These are phyloP conservation scores for Dendrocopos noguchii DNA, from an alignment of 2,113 vertebrate genomes.

Conservation along the genomic window DNA sequence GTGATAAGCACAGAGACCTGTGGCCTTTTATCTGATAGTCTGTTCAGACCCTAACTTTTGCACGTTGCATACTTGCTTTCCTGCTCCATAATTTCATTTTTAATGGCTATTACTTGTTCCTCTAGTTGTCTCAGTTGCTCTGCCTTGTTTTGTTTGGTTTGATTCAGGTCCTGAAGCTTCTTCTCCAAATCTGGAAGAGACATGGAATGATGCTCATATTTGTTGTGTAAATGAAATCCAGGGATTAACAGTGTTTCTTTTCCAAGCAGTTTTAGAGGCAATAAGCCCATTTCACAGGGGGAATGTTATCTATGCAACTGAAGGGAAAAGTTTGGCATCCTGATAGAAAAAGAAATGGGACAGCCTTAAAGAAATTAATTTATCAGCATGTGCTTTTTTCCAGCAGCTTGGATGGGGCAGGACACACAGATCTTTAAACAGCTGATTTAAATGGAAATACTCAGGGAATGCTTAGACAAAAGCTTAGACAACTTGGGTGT, in stretches of 20 bases:
- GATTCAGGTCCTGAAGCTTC: slow-evolving; percentile 76
- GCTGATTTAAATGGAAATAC: neutral
- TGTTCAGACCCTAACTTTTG: slow-evolving; percentile 55
- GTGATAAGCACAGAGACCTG: neutral
- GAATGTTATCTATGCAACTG: neutral
- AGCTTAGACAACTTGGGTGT: neutral
- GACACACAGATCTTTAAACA: neutral
- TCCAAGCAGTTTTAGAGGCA: neutral
- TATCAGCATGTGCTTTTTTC: slow-evolving; percentile 16
- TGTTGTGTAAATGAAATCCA: neutral
- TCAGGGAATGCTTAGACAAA: neutral
- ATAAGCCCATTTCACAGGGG: neutral
- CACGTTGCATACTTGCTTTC: slow-evolving; percentile 76
- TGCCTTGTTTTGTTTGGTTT: slow-evolving; percentile 77
- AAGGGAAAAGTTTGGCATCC: neutral
- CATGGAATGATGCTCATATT: neutral
- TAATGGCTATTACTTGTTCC: slow-evolving; percentile 73
- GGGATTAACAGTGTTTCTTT: neutral
- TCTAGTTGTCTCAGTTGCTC: slow-evolving; percentile 75
- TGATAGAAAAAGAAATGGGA: neutral
- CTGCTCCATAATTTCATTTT: slow-evolving; percentile 72
- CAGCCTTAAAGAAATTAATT: slow-evolving; percentile 7
- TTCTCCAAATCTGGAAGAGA: slow-evolving; percentile 84
- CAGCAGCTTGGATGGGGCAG: neutral
- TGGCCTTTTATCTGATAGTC: neutral